phyloP scores from a whole-genome alignment of 2,113 vertebrate genomes.

The Nycticebus coucang region DNA sequence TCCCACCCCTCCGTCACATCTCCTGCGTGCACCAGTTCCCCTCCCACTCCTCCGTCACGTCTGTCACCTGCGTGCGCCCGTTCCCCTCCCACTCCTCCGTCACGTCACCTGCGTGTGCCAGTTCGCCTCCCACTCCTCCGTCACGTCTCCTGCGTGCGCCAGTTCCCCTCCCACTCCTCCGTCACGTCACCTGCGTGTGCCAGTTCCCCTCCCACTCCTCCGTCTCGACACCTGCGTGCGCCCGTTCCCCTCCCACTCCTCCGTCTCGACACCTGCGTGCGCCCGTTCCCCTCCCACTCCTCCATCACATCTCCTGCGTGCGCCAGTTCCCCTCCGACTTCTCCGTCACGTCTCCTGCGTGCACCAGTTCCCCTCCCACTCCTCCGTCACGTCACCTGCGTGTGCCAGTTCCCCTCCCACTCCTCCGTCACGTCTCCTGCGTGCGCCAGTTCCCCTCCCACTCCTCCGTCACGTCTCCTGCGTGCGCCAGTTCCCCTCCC shows the following conservation, averaged over 20 bases:
- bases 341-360: not conserved
- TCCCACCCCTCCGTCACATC: not conserved
- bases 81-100: not conserved
- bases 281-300: not conserved
- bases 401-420: not conserved
- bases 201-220: not conserved
- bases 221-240: not conserved
- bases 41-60: not conserved
- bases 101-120: too few species aligned
- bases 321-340: not conserved
- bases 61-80: too few species aligned
- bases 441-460: not conserved
- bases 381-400: not conserved
- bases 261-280: not conserved
- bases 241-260: not conserved
- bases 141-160: not conserved
- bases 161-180: not conserved
- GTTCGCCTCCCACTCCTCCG: not conserved
- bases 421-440: not conserved
- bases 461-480: not conserved
- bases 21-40: not conserved
- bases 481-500: not conserved
- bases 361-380: not conserved
- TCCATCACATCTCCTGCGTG: too few species aligned
- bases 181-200: not conserved